Evolutionary conservation across 2,797 vertebrate genomes (phyloP).

Genomic region (Pseudotriccus pelzelni): DNA sequence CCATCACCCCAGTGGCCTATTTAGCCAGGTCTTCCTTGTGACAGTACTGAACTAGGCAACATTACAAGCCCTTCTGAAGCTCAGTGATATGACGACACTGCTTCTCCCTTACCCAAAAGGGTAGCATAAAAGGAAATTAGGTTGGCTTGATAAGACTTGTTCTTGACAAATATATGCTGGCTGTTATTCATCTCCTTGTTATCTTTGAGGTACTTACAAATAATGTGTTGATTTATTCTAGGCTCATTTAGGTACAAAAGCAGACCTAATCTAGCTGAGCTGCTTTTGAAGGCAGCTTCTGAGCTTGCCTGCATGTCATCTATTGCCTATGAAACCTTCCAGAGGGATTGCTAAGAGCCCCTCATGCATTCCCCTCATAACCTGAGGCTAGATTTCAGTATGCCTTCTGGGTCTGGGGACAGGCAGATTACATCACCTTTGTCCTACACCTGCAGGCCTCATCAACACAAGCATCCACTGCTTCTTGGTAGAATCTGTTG

Average conservation of each 20-base stretch:
- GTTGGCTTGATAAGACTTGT: conserved; percentile 47
- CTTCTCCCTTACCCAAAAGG: background rate
- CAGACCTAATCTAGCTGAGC: background rate
- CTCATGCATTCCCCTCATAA: background rate
- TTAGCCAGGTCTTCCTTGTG: background rate
- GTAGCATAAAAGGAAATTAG: conserved; percentile 47
- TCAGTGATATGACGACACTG: background rate
- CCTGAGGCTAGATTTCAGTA: rapidly evolving
- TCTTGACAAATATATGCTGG: conserved; percentile 26
- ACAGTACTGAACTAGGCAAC: background rate
- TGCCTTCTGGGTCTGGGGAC: background rate
- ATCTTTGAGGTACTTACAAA: conserved; percentile 31
- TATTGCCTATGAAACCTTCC: background rate
- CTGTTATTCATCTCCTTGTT: conserved; percentile 36
- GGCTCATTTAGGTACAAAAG: background rate
- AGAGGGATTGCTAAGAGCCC: background rate
- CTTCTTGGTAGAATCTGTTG: background rate
- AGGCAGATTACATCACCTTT: background rate
- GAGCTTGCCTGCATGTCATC: background rate
- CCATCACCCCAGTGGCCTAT: background rate
- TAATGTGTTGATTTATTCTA: conserved; percentile 19
- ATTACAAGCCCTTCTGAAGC: conserved; percentile 17
- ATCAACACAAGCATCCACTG: background rate
- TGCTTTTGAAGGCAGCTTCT: background rate
- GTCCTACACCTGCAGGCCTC: background rate